Percentiles rank a stretch among this genome's conserved stretches.
phyloP scores from a whole-genome alignment of 1,140 invertebrate species.

The Zaprionus tsacasi region DNA sequence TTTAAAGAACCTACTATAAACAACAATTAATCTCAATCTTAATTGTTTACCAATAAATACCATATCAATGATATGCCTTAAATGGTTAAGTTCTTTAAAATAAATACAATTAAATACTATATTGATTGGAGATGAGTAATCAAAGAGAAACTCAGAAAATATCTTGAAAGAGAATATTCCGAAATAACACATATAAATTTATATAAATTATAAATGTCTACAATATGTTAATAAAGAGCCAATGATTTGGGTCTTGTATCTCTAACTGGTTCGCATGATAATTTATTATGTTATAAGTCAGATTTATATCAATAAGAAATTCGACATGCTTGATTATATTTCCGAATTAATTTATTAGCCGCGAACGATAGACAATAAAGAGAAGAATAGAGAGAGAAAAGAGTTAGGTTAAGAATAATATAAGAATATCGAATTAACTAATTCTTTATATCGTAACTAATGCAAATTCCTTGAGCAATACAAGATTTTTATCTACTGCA shows the following conservation, averaged over 20 bases:
- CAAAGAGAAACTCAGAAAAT: not conserved
- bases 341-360: constrained; percentile 2
- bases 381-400: not conserved
- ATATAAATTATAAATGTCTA: constrained; percentile 1
- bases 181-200: not conserved
- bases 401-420: not conserved
- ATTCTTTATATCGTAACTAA: not conserved
- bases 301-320: constrained; percentile 4
- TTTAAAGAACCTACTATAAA: too few relatives aligned
- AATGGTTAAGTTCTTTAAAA: not conserved
- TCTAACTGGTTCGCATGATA: constrained; percentile 2
- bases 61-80: too few relatives aligned
- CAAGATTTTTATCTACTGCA: not conserved
- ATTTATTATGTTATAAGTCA: constrained; percentile 7
- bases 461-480: not conserved
- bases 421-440: not conserved
- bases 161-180: not conserved
- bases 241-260: not conserved
- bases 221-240: constrained; percentile 2
- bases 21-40: too few relatives aligned
- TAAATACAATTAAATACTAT: constrained; percentile 1
- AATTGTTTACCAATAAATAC: too few relatives aligned
- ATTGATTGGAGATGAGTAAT: constrained; percentile 31
- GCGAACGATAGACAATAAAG: not conserved
- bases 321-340: constrained; percentile 3